Base-by-base conservation (phyloP, 2,888 invertebrate species). In the Heliconius charithonia region DNA sequence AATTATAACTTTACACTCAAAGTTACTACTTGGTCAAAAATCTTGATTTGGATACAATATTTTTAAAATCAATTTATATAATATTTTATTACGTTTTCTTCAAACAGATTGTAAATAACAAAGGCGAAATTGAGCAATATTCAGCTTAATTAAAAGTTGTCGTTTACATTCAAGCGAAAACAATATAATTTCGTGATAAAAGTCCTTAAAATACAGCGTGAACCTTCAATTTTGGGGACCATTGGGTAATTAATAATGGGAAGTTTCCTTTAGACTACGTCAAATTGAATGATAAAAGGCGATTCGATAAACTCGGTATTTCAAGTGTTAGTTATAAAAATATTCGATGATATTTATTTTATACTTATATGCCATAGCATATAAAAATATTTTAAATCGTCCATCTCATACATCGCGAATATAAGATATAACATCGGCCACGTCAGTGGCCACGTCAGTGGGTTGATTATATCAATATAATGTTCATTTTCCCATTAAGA, bases 241-340 rank as follows among this genome's bases (percentile, higher is more conserved):
- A 73, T 41, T 73, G 66, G 66, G 66, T 72, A 67, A 77, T 77
- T 77, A 77, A 74, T 69, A 78, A 62, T 45, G n/a, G 65, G 19
- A 67, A 62, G 41, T 78, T 74, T 74, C 67, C 78, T 62, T 69
- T 67, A 27, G 66, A 27, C 9, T 77, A 27, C 56, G 41, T 67
- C 45, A 67, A 59, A 62, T 78, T 74, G 45, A 74, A 78, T 32
- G 29, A 74, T 74, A 74, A 78, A 74, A 78, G 67, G 25, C 62
- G 67, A 73, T 56, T 67, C 66, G 45, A 45, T 29, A 37, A 74
- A 72, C 71, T 70, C 25, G n/a, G 45, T 67, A 25, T 62, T 78
- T 65, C 65, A n/a, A n/a, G n/a, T n/a, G n/a, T n/a, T n/a, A n/a
- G n/a, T 59, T 59, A 59, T 59, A n/a, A 59, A 59, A n/a, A 59